Conservation (phyloP, 2,113 vertebrate species). For the Rhea americana region DNA sequence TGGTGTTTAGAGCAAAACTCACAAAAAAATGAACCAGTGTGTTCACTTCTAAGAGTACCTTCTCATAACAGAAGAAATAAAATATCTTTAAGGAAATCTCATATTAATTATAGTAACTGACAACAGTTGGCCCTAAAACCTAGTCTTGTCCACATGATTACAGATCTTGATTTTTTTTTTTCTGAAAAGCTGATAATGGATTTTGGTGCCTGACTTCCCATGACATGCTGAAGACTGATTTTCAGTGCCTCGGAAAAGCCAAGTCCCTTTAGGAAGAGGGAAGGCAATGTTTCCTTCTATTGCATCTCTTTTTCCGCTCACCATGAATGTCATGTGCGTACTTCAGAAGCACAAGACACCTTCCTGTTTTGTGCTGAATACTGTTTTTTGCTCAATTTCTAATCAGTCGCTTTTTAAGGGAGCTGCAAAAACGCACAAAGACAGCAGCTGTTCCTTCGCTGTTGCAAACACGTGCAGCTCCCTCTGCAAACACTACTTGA, state of each 20-base stretch:
- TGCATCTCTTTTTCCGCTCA: conserved; percentile 40
- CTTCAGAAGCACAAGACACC: conserved; percentile 57
- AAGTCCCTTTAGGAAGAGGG: neutral
- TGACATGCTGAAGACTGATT: neutral
- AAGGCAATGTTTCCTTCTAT: neutral
- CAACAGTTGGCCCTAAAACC: neutral
- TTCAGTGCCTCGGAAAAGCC: neutral
- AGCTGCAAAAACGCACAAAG: conserved; percentile 52
- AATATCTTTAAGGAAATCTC: neutral
- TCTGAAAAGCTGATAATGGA: neutral
- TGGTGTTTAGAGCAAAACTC: neutral
- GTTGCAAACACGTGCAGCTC: neutral
- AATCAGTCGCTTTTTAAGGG: conserved; percentile 65
- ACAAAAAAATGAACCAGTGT: neutral
- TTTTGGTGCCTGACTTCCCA: neutral
- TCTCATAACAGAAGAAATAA: neutral
- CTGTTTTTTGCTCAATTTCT: conserved; percentile 65
- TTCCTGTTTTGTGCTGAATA: conserved; percentile 65
- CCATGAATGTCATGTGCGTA: neutral
- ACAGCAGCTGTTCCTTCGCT: conserved; percentile 65
- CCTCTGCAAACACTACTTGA: neutral
- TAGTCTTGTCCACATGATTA: neutral
- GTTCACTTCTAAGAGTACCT: neutral
- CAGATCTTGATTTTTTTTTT: neutral
- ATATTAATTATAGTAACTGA: neutral